Evolutionary conservation across 2,888 invertebrate species (phyloP).

Genomic region (Geophilus truncorum): DNA sequence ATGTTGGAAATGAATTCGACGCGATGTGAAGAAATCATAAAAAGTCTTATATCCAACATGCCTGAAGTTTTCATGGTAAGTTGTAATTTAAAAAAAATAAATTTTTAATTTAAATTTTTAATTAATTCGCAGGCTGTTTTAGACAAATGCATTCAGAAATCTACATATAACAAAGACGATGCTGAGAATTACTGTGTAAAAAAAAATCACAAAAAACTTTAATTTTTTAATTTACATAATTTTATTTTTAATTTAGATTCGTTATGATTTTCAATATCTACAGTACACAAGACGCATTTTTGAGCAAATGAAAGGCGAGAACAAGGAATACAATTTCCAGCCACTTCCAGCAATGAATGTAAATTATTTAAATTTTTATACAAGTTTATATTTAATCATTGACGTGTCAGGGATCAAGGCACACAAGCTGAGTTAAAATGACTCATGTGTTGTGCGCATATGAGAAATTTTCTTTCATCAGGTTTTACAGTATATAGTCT

Average conservation of each 20-base stretch:
- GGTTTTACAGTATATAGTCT: too few relatives aligned
- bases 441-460: too few relatives aligned
- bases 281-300: conserved; percentile 33
- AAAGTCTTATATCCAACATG: conserved; percentile 32
- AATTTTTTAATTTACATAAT: too few relatives aligned
- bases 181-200: conserved; percentile 27
- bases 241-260: conserved; percentile 35
- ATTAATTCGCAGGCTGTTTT: conserved; percentile 36
- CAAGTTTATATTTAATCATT: too few relatives aligned
- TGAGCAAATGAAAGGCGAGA: conserved; percentile 12
- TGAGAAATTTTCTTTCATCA: too few relatives aligned
- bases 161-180: conserved; percentile 37
- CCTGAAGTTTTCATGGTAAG: conserved; percentile 35
- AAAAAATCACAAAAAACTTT: too few relatives aligned
- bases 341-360: conserved; percentile 40
- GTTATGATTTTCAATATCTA: conserved; percentile 39
- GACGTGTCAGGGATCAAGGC: too few relatives aligned
- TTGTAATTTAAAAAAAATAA: neutral
- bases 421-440: too few relatives aligned
- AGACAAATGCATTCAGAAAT: conserved; percentile 38
- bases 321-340: conserved; percentile 23
- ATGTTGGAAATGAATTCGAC: conserved; percentile 32
- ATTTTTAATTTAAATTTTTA: neutral
- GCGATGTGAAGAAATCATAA: conserved; percentile 29
- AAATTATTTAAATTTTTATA: conserved; percentile 14